Percentiles rank a stretch among this genome's conserved stretches.
These are phyloP conservation scores for Parnassius orleans DNA, from an alignment of 2,888 invertebrate species.

Conservation along the genomic window DNA sequence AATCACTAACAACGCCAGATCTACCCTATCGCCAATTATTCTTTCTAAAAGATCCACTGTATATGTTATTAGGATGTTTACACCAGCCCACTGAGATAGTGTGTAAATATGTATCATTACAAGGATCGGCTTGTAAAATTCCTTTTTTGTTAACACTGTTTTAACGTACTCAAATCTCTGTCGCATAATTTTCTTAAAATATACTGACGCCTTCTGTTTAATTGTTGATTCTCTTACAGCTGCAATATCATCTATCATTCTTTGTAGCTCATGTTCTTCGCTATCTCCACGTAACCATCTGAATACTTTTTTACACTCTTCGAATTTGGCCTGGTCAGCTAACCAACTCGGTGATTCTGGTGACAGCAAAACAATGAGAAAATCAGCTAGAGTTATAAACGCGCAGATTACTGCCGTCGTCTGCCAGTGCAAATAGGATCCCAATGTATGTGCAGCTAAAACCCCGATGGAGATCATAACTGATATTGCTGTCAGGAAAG, in stretches of 20 bases:
- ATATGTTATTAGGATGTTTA: constrained; percentile 39
- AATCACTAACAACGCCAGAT: constrained; percentile 32
- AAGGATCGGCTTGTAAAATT: constrained; percentile 42
- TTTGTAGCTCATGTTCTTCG: constrained; percentile 52
- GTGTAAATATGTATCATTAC: constrained; percentile 42
- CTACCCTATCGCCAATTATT: constrained; percentile 32
- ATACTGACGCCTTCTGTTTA: constrained; percentile 4
- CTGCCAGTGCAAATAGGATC: constrained; percentile 73
- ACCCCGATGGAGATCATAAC: constrained; percentile 78
- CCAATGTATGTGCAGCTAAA: constrained; percentile 76
- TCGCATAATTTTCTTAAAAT: not conserved
- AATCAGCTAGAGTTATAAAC: constrained; percentile 49
- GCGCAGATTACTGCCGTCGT: constrained; percentile 61
- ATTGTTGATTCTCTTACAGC: not conserved
- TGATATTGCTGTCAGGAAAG: constrained; percentile 77
- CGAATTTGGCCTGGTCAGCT: constrained; percentile 62
- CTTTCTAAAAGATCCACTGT: constrained; percentile 33
- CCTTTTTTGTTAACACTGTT: constrained; percentile 35
- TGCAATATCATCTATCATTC: constrained; percentile 35
- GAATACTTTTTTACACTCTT: constrained; percentile 71
- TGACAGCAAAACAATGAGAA: constrained; percentile 39
- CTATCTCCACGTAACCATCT: constrained; percentile 65
- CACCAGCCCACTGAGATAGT: constrained; percentile 39
- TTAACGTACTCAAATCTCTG: constrained; percentile 24
- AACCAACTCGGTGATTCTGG: constrained; percentile 83